These are phyloP conservation scores for Symphodus melops DNA, from an alignment of 2,113 vertebrate species.

Conservation along the genomic window DNA sequence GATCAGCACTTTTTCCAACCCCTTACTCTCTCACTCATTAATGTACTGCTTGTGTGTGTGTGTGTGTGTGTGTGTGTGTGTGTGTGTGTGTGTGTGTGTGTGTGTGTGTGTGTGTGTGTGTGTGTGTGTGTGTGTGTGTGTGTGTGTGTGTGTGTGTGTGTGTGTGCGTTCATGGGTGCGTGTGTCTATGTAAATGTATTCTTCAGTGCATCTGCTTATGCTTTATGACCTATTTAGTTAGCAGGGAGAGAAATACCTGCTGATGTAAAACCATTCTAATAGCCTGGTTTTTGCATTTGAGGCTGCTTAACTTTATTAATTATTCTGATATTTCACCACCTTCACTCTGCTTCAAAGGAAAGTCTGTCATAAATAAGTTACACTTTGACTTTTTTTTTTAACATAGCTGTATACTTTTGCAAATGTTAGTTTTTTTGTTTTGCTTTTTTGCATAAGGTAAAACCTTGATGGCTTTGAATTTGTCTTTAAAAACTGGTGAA, in stretches of 20 bases:
- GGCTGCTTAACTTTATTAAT: conserved; percentile 7
- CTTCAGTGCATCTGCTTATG: background rate
- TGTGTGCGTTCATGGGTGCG: too few relatives aligned
- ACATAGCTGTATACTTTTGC: background rate
- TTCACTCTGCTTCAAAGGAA: background rate
- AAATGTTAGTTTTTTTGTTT: background rate
- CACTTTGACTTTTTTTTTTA: background rate
- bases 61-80: background rate
- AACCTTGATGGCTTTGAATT: background rate
- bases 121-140: too few relatives aligned
- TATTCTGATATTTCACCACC: background rate
- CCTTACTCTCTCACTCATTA: background rate
- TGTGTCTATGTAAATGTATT: background rate
- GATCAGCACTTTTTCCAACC: background rate
- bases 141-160: too few relatives aligned
- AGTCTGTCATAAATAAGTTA: background rate
- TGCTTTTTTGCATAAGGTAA: background rate
- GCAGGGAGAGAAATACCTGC: background rate
- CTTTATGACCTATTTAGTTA: conserved; percentile 12
- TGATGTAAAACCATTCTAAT: conserved; percentile 3
- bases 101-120: background rate
- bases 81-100: too few relatives aligned
- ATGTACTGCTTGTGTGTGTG: background rate
- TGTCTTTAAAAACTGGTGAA: background rate
- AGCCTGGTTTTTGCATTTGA: background rate